phyloP scores from a whole-genome alignment of 2,888 invertebrate species.

The Dryobotodes eremita region DNA sequence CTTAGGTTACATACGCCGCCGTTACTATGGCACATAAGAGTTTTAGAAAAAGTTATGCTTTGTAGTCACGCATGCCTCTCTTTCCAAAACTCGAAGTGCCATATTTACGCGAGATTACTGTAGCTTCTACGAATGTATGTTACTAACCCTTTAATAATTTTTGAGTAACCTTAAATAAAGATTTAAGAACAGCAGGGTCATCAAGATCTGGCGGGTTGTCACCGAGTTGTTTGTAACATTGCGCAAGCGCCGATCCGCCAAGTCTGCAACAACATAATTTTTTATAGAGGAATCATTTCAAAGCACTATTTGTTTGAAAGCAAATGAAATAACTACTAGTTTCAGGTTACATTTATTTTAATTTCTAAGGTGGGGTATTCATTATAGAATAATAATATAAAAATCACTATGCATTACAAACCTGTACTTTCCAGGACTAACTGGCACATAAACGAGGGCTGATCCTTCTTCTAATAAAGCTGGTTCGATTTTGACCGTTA shows the following conservation, averaged over 20 bases:
- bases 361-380: not conserved
- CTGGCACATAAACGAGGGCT: conserved; percentile 94
- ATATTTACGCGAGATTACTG: not conserved
- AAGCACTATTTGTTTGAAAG: not conserved
- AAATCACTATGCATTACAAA: conserved; percentile 50
- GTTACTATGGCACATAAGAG: not conserved
- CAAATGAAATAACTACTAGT: not conserved
- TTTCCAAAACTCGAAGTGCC: not conserved
- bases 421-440: conserved; percentile 93
- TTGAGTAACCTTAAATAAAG: conserved; percentile 96
- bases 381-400: not conserved
- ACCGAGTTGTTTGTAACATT: conserved; percentile 96
- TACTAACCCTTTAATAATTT: conserved; percentile 93
- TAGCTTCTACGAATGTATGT: not conserved
- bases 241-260: conserved; percentile 98
- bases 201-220: conserved; percentile 95
- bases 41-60: not conserved
- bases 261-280: conserved; percentile 87
- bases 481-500: conserved; percentile 96
- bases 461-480: conserved; percentile 94
- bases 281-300: not conserved
- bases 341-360: not conserved
- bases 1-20: not conserved
- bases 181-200: conserved; percentile 92
- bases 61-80: too few species aligned